Percentiles rank a stretch among this genome's conserved stretches.
Conservation (phyloP, 2,113 vertebrate genomes). For the Cryptotis parvus region DNA sequence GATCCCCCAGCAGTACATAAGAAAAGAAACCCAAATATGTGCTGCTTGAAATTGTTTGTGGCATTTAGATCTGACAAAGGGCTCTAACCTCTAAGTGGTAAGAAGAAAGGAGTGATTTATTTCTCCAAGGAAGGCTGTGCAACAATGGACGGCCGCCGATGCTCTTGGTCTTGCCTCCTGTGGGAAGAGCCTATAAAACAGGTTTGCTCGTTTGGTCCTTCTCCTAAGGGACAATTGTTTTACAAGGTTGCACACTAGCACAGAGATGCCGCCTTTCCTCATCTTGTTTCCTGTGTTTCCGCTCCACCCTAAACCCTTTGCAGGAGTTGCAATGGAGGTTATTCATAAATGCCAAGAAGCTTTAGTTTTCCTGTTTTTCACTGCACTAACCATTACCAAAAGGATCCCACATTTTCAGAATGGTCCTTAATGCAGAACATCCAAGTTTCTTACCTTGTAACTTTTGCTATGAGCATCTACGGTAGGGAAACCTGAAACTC, state of each 20-base stretch:
- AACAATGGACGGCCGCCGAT: background rate
- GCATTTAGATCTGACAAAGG: background rate
- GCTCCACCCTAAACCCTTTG: background rate
- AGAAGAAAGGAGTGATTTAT: slow-evolving; percentile 17
- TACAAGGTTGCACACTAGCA: background rate
- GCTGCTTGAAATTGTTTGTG: slow-evolving; percentile 39
- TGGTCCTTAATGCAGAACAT: background rate
- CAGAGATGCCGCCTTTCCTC: background rate
- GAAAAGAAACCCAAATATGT: too few relatives aligned
- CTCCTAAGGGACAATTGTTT: slow-evolving; percentile 39
- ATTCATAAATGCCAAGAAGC: background rate
- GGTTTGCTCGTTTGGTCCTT: slow-evolving; percentile 9
- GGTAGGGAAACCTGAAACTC: background rate
- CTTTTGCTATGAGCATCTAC: background rate
- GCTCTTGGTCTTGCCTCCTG: background rate
- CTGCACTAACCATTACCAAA: background rate
- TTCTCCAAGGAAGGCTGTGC: background rate
- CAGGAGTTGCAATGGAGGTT: background rate
- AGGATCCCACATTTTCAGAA: background rate
- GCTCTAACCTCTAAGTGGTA: slow-evolving; percentile 17
- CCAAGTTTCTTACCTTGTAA: background rate
- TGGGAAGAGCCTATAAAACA: background rate
- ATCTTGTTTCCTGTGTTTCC: background rate
- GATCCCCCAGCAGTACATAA: too few relatives aligned
- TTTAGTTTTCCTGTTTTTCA: background rate